Percentiles rank a stretch among this genome's conserved stretches.
phyloP scores from a whole-genome alignment of 2,888 invertebrate genomes.

The Salticus scenicus region DNA sequence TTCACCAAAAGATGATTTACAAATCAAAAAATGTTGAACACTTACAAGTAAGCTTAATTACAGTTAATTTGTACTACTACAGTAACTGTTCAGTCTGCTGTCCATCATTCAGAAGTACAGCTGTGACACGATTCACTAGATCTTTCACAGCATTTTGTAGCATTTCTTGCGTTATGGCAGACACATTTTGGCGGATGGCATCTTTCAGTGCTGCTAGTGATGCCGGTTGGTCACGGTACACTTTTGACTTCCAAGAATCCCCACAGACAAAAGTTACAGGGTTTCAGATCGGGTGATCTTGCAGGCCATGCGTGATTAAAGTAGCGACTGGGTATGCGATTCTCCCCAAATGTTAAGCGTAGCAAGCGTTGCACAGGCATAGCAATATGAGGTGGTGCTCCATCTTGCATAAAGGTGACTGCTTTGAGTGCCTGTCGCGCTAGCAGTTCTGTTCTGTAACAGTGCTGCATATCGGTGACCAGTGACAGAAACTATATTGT shows the following conservation, averaged over 20 bases:
- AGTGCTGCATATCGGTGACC: background rate
- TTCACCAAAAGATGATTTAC: background rate
- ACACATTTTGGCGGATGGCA: slow-evolving; percentile 23
- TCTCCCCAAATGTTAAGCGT: too few relatives aligned
- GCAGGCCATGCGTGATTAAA: slow-evolving; percentile 7
- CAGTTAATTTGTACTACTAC: slow-evolving; percentile 1
- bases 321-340: background rate
- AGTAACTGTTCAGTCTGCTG: slow-evolving; percentile 19
- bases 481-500: slow-evolving; percentile 19
- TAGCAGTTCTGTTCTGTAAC: slow-evolving; percentile 10
- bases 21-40: background rate
- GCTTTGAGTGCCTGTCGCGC: background rate
- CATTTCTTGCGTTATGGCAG: slow-evolving; percentile 18
- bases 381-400: slow-evolving; percentile 9
- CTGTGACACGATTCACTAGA: slow-evolving; percentile 12
- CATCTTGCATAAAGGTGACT: slow-evolving; percentile 21
- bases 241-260: slow-evolving; percentile 30
- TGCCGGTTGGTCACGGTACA: slow-evolving; percentile 28
- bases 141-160: slow-evolving; percentile 10
- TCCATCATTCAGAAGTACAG: slow-evolving; percentile 22
- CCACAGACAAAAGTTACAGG: background rate
- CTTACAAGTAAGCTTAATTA: background rate
- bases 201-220: slow-evolving; percentile 26
- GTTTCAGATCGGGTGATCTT: slow-evolving; percentile 11
- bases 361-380: background rate